phyloP scores from a whole-genome alignment of 92 coral and sea anemone species.

The Meandrina meandrites region DNA sequence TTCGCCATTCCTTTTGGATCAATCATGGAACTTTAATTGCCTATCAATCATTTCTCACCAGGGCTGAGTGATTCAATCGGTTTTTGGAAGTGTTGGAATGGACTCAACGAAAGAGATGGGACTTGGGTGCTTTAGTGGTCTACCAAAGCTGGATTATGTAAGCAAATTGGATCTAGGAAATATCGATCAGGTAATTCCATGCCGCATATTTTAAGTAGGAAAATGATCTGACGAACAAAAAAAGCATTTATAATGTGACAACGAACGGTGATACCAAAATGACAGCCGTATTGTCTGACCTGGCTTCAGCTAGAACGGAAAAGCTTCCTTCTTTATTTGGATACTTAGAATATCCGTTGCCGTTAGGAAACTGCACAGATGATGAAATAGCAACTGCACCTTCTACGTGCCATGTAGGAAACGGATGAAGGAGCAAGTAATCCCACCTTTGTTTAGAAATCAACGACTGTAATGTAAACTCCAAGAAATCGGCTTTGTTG shows the following conservation, averaged over 20 bases:
- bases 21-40: conserved; percentile 9
- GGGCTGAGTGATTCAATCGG: not conserved
- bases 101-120: conserved; percentile 10
- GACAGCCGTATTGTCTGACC: not conserved
- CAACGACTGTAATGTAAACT: conserved; percentile 5
- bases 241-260: not conserved
- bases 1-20: conserved; percentile 2
- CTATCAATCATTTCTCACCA: conserved; percentile 19
- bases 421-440: not conserved
- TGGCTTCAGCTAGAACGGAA: not conserved
- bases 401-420: not conserved
- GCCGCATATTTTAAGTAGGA: not conserved
- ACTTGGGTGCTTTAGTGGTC: too few species aligned
- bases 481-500: conserved; percentile 20
- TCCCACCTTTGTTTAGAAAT: conserved; percentile 5
- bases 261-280: not conserved
- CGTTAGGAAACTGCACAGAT: not conserved
- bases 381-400: too few species aligned
- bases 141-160: not conserved
- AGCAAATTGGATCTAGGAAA: not conserved
- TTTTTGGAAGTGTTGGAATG: conserved; percentile 23
- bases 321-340: not conserved
- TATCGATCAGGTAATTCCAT: not conserved
- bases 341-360: too few species aligned
- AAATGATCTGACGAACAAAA: not conserved